Percentiles rank a stretch among this genome's conserved stretches.
phyloP scores from a whole-genome alignment of 1,140 invertebrate species.

The Drosophila paulistorum region DNA sequence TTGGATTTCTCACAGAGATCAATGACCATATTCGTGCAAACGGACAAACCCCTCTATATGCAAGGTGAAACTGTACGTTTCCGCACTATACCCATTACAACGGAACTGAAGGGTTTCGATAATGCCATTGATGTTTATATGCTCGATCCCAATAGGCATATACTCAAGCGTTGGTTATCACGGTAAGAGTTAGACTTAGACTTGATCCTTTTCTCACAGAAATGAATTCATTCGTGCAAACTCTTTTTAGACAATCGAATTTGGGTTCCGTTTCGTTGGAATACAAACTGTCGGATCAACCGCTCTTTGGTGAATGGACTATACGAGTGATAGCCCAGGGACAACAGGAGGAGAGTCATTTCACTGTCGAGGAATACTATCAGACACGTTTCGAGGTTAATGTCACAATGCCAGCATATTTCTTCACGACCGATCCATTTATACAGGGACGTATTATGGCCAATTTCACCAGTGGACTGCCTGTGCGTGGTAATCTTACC shows the following conservation, averaged over 20 bases:
- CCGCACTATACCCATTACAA: slow-evolving; percentile 94
- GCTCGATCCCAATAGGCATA: slow-evolving; percentile 92
- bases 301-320: slow-evolving; percentile 95
- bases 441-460: slow-evolving; percentile 94
- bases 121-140: slow-evolving; percentile 95
- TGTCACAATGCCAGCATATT: slow-evolving; percentile 97
- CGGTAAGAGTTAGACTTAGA: slow-evolving; percentile 51
- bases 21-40: slow-evolving; percentile 97
- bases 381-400: slow-evolving; percentile 96
- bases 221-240: not conserved
- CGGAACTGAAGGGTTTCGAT: slow-evolving; percentile 93
- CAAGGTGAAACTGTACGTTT: slow-evolving; percentile 95
- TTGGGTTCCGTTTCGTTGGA: slow-evolving; percentile 95
- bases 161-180: slow-evolving; percentile 95
- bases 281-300: slow-evolving; percentile 95
- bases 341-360: slow-evolving; percentile 92
- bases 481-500: slow-evolving; percentile 93
- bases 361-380: slow-evolving; percentile 97
- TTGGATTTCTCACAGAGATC: slow-evolving; percentile 93
- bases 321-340: slow-evolving; percentile 94
- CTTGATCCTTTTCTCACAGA: not conserved
- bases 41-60: slow-evolving; percentile 97
- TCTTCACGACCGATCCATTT: slow-evolving; percentile 92
- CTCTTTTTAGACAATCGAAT: slow-evolving; percentile 87
- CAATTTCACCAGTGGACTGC: slow-evolving; percentile 95